phyloP scores from a whole-genome alignment of 2,113 vertebrate species.

The Phylloscopus trochiloides region DNA sequence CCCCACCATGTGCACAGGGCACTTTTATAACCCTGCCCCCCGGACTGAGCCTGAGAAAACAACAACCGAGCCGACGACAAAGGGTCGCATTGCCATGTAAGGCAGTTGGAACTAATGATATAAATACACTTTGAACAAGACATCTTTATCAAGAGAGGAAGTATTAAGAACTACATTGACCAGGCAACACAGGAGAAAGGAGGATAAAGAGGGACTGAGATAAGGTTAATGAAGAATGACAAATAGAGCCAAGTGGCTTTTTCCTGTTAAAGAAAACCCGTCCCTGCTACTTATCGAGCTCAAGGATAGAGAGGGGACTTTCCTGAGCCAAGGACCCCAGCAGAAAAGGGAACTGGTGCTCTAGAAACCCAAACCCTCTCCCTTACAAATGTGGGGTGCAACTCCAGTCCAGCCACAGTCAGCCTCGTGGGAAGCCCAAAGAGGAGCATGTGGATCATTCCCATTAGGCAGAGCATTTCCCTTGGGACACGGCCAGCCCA shows the following conservation, averaged over 20 bases:
- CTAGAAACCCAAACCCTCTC: not conserved
- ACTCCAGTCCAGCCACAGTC: not conserved
- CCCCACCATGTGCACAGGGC: not conserved
- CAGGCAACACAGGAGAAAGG: not conserved
- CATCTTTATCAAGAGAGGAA: slow-evolving; percentile 55
- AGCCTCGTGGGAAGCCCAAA: not conserved
- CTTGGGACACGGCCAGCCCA: not conserved
- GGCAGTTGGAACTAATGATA: slow-evolving; percentile 16
- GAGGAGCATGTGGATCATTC: fast-evolving
- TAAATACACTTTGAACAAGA: slow-evolving; percentile 49
- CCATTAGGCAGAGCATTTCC: not conserved
- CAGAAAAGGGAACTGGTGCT: not conserved
- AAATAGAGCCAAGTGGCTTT: slow-evolving; percentile 50
- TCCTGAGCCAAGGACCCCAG: not conserved
- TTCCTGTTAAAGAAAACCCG: slow-evolving; percentile 11
- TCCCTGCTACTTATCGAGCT: not conserved
- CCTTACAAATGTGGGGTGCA: not conserved
- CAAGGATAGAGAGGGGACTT: not conserved
- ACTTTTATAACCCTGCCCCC: not conserved
- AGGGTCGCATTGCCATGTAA: slow-evolving; percentile 4
- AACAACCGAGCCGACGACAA: not conserved
- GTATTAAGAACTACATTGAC: slow-evolving; percentile 36
- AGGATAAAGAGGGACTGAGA: slow-evolving; percentile 34
- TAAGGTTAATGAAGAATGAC: slow-evolving; percentile 61
- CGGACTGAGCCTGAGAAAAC: not conserved